A percentile compares a stretch with the other conserved stretches of the same genome.
phyloP scores from a whole-genome alignment of 2,888 invertebrate genomes.

The Drosophila putrida region DNA sequence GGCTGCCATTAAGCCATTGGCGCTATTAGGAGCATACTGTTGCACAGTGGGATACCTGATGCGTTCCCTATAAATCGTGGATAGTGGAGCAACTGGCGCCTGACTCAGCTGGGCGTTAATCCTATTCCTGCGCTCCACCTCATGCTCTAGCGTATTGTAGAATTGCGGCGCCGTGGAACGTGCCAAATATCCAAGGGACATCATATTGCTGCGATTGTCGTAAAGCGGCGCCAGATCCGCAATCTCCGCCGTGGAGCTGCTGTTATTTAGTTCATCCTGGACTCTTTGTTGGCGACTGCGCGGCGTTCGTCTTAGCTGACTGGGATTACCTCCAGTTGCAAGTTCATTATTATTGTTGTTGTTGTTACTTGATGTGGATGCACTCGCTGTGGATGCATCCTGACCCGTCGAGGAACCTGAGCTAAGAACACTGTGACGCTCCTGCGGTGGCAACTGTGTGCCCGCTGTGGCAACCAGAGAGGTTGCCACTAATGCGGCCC shows the following conservation, averaged over 20 bases:
- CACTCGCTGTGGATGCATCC: constrained; percentile 81
- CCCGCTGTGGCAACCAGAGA: constrained; percentile 25
- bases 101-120: constrained; percentile 84
- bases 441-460: constrained; percentile 62
- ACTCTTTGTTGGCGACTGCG: constrained; percentile 56
- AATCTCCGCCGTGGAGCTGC: constrained; percentile 73
- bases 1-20: constrained; percentile 67
- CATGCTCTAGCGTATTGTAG: constrained; percentile 83
- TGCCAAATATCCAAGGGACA: constrained; percentile 80
- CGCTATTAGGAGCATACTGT: constrained; percentile 79
- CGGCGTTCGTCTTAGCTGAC: constrained; percentile 45
- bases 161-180: constrained; percentile 76
- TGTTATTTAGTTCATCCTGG: constrained; percentile 75
- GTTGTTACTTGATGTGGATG: constrained; percentile 64
- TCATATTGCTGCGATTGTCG: constrained; percentile 83
- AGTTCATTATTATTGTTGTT: constrained; percentile 22
- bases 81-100: constrained; percentile 67
- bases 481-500: constrained; percentile 42
- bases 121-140: constrained; percentile 84
- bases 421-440: constrained; percentile 84
- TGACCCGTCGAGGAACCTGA: constrained; percentile 83
- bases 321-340: constrained; percentile 2
- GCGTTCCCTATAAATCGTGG: constrained; percentile 84
- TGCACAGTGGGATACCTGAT: constrained; percentile 79
- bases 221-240: constrained; percentile 81